phyloP scores from a whole-genome alignment of 2,113 vertebrate genomes.

The Tauraco erythrolophus region DNA sequence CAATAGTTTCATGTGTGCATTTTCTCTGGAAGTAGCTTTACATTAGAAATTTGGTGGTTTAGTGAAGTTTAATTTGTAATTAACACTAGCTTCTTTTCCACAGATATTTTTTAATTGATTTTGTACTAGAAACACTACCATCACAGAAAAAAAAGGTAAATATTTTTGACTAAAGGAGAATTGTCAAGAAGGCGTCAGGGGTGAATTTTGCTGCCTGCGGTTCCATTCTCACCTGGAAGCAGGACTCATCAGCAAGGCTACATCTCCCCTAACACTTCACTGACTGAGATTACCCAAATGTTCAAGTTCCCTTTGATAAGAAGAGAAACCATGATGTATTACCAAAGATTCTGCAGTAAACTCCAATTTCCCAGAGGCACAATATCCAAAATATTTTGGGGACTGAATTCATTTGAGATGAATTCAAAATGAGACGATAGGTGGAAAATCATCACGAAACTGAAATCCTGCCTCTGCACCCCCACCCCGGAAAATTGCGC shows the following conservation, averaged over 20 bases:
- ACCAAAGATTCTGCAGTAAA: background rate
- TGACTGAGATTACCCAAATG: background rate
- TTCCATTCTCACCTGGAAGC: background rate
- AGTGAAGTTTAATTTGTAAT: background rate
- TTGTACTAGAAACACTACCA: background rate
- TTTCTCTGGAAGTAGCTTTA: background rate
- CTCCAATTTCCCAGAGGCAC: background rate
- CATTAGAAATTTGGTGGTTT: background rate
- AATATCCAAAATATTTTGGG: slow-evolving; percentile 7
- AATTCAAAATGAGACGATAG: background rate
- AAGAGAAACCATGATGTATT: background rate
- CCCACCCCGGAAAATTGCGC: background rate
- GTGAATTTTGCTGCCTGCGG: background rate
- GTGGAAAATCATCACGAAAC: background rate
- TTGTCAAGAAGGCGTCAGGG: background rate
- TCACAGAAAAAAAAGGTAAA: background rate
- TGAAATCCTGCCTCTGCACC: background rate
- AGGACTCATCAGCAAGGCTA: background rate
- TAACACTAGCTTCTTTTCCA: background rate
- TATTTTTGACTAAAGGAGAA: background rate
- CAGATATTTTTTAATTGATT: background rate
- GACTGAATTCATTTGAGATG: background rate
- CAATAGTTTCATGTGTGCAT: background rate
- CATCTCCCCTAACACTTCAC: background rate
- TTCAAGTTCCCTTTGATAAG: background rate